These are phyloP conservation scores for Bombus picipes DNA, from an alignment of 1,140 invertebrate species.

Conservation along the genomic window DNA sequence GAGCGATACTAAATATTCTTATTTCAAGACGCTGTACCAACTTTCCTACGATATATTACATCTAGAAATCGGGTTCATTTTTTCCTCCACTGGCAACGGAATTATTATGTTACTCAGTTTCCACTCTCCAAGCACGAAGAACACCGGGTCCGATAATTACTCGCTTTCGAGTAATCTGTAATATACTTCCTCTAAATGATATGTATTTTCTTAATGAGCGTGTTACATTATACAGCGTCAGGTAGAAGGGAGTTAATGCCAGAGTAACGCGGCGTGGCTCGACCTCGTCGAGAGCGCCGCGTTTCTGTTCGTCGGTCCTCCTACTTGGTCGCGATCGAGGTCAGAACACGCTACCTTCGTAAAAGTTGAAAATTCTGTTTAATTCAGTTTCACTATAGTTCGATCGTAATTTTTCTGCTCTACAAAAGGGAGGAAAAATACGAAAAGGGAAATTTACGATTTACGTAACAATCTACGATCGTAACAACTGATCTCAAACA, in stretches of 20 bases:
- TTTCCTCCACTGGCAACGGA: neutral
- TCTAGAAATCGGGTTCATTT: neutral
- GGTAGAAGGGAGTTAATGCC: constrained; percentile 35
- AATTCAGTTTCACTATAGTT: constrained; percentile 52
- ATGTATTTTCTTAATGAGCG: constrained; percentile 52
- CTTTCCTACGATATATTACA: neutral
- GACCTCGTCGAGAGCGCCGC: constrained; percentile 21
- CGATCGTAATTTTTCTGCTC: neutral
- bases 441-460: neutral
- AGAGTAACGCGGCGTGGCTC: neutral
- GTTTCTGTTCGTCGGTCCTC: constrained; percentile 24
- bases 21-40: neutral
- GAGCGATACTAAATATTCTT: neutral
- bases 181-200: constrained; percentile 42
- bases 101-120: constrained; percentile 28
- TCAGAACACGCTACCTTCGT: constrained; percentile 63
- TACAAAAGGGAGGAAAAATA: neutral
- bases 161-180: constrained; percentile 44
- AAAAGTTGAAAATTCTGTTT: constrained; percentile 79
- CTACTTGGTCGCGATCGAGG: constrained; percentile 61
- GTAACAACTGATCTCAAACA: neutral
- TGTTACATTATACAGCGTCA: constrained; percentile 41
- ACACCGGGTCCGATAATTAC: constrained; percentile 30
- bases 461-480: neutral
- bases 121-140: neutral